Evolutionary conservation across 2,888 invertebrate genomes (phyloP), one percentile per base, ranked within the genome.

Genomic region (Luperina nickerlii): DNA sequence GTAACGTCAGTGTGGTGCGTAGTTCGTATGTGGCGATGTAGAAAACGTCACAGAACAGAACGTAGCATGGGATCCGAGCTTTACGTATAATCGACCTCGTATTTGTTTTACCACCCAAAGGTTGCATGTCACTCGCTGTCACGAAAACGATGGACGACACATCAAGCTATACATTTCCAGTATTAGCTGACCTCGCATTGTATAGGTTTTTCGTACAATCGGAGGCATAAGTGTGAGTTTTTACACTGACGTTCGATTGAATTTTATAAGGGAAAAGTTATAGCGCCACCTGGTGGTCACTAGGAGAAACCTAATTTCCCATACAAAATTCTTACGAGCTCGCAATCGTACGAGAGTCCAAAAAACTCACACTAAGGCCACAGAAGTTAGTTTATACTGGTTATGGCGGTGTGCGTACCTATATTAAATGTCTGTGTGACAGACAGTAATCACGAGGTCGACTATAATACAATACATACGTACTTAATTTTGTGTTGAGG

Each of bases 401-500:
- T 11, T 13, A 11, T 54, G 24, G 20, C 8, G 57, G 2, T 24
- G 57, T 57, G 24, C 18, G 51, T 18, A 45, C 45, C 13, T 45
- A 45, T 45, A 45, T n/a, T n/a, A n/a, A 38, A 24, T 67, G 38
- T 38, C 20, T n/a, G 15, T n/a, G 42, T n/a, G 68, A 45, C 48
- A 7, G 38, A n/a, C 54, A 54, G 20, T 24, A 27, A 42, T 67
- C 15, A 42, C 42, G 7, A 67, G 20, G 6, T 48, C 27, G 27
- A 48, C 6, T 11, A 11, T 48, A 54, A 24, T 24, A 20, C 0
- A 38, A 63, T 75, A 79, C 85, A 54, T 75, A 79, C 85, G 76
- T 91, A 95, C 95, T 90, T 91, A 27, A 95, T 94, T 45, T 90
- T 89, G 2, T 77, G 54, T 74, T 71, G 68, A 27, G 94, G 94